Evolutionary conservation across 2,888 invertebrate genomes (phyloP), one percentile per base, ranked within the genome.

Genomic region (Tipula lateralis): DNA sequence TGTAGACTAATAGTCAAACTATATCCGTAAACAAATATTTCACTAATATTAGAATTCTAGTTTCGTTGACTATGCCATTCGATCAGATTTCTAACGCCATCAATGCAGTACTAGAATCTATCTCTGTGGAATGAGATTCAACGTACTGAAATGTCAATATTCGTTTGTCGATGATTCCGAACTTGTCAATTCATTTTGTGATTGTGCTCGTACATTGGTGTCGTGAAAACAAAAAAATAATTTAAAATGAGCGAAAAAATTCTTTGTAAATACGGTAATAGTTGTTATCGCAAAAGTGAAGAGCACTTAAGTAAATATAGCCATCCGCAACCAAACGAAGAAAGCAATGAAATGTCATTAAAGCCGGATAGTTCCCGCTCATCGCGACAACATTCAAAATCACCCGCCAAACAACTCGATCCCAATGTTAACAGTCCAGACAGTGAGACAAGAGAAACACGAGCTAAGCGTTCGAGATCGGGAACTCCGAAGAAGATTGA

Each of bases 231-330:
- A n/a, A n/a, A n/a, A n/a, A n/a, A n/a, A 24, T 24, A 16, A 3
- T 16, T 50, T 50, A 66, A 66, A 66, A 66, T 66, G 66, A 66
- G 24, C 66, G 66, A 66, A 9, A 92, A 95, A 89, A 91, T 89
- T 80, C 89, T 92, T 83, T 97, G 97, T 89, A 94, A 94, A 90
- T 97, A 95, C 88, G 95, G 96, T 84, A 89, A 88, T 4, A 93
- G 94, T 87, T 97, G 97, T 89, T 97, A 96, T 89, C 96, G 96
- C 88, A 95, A 93, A 88, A 97, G 96, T 91, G 91, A 94, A 0
- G 91, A 91, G 0, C 97, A 97, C 91, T 91, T 91, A 85, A 90
- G 92, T 85, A 94, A 93, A 88, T 97, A 92, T 87, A 96, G 95
- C 89, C 96, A 97, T 89, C 95, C 95, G 12, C 91, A 92, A 83